Evolutionary conservation across 2,888 invertebrate species (phyloP), one percentile per base, ranked within the genome.

Genomic region (Dolomedes plantarius): DNA sequence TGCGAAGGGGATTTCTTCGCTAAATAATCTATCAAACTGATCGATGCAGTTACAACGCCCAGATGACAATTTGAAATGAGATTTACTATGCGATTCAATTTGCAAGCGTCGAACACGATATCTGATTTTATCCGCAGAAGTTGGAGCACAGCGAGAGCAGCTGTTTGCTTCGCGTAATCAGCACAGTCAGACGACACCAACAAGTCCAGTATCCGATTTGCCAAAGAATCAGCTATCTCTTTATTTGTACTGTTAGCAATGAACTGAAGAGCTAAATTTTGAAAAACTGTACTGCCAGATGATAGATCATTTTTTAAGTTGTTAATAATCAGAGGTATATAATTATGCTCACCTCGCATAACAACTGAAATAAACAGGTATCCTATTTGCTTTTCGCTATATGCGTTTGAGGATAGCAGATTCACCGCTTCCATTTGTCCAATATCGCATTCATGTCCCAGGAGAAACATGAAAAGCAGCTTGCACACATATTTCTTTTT

Each of bases 401-500:
- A 99, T 93, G 99, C 99, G 92, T 99, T 99, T 88, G 99, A 99
- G 89, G 98, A 98, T 85, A 99, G 94, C 89, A 99, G 93, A 92
- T 99, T 99, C 90, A 99, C 99, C 73, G 99, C 99, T 93, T 99
- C 99, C 98, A 99, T 99, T 93, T 99, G 98, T 88, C 99, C 99
- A 92, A 99, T 99, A 93, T 99, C 99, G 92, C 99, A 99, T 93
- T 99, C 99, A 93, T 99, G 99, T 89, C 99, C 99, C 90, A 99
- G 94, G 89, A 99, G 94, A 93, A 99, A 99, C 92, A 99, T 99
- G 93, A 99, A 99, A 89, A 99, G 93, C 89, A 99, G 93, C 93
- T 99, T 99, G 93, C 99, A 99, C 87, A 99, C 99, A 94, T 99
- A 99, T 93, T 99, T 99, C 94, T 99, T 99, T 94, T 99, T 99